Percentiles rank a stretch among this genome's conserved stretches.
These are phyloP conservation scores for Luperina testacea DNA, from an alignment of 2,888 invertebrate genomes.

Conservation along the genomic window DNA sequence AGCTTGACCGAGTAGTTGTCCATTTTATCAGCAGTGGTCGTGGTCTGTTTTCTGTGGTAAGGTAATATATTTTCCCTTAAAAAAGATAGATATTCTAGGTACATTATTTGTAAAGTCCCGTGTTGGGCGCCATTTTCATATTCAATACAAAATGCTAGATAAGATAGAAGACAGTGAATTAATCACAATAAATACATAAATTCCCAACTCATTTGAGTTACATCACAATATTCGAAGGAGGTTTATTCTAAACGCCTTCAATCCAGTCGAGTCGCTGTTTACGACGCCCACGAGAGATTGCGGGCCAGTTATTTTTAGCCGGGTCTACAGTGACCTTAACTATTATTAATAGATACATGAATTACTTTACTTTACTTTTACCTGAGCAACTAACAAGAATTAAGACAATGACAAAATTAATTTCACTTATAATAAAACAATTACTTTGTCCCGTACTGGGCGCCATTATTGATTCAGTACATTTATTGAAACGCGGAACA, in stretches of 20 bases:
- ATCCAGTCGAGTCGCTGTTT: conserved; percentile 4
- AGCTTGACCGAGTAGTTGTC: background rate
- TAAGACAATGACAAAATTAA: background rate
- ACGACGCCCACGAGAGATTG: conserved; percentile 27
- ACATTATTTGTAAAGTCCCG: background rate
- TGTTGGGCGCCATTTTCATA: conserved; percentile 21
- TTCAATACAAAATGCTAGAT: background rate
- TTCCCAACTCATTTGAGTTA: background rate
- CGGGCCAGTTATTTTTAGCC: conserved; percentile 23
- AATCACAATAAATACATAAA: background rate
- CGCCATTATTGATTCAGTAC: conserved; percentile 15
- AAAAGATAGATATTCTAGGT: background rate
- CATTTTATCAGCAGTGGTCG: background rate
- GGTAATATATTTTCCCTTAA: background rate
- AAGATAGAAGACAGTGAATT: background rate
- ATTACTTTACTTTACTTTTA: conserved; percentile 5
- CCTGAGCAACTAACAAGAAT: background rate
- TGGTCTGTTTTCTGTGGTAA: background rate
- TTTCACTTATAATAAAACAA: background rate
- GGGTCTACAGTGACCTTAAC: background rate
- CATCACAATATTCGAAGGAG: background rate
- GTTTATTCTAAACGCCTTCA: background rate
- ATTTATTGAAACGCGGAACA: conserved; percentile 18
- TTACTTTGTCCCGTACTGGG: conserved; percentile 28
- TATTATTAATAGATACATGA: conserved; percentile 1